Evolutionary conservation across 2,888 invertebrate genomes (phyloP).

Genomic region (Lasioglossum lativentre): DNA sequence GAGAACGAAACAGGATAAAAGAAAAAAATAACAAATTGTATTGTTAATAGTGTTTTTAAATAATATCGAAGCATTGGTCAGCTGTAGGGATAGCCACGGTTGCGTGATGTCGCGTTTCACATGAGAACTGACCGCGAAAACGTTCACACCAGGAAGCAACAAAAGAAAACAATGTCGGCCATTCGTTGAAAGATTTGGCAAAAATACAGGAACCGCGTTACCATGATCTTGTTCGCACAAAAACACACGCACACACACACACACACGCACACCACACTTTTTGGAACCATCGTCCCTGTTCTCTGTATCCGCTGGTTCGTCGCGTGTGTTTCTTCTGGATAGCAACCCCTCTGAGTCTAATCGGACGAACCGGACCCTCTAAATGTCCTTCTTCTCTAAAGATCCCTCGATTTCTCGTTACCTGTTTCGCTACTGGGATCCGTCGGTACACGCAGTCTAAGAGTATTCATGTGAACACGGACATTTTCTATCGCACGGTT

Average conservation of each 20-base stretch:
- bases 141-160: conserved; percentile 2
- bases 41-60: conserved; percentile 80
- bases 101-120: conserved; percentile 64
- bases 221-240: conserved; percentile 43
- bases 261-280: not conserved
- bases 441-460: not conserved
- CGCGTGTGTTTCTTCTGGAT: not conserved
- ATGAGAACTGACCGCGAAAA: conserved; percentile 52
- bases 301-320: conserved; percentile 9
- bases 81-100: conserved; percentile 74
- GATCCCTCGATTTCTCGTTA: conserved; percentile 19
- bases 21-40: conserved; percentile 55
- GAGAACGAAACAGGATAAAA: conserved; percentile 32
- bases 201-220: not conserved
- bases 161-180: conserved; percentile 21
- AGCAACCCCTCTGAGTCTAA: not conserved
- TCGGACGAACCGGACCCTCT: not conserved
- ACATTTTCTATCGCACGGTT: conserved; percentile 56
- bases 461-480: conserved; percentile 44
- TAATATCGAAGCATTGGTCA: conserved; percentile 76
- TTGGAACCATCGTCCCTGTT: conserved; percentile 7
- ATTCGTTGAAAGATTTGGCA: not conserved
- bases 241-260: not conserved
- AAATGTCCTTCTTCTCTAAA: not conserved
- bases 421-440: not conserved